These are phyloP conservation scores for Eunapius fragilis DNA, from an alignment of 37 sponge, comb jelly and placozoan genomes.

Conservation along the genomic window DNA sequence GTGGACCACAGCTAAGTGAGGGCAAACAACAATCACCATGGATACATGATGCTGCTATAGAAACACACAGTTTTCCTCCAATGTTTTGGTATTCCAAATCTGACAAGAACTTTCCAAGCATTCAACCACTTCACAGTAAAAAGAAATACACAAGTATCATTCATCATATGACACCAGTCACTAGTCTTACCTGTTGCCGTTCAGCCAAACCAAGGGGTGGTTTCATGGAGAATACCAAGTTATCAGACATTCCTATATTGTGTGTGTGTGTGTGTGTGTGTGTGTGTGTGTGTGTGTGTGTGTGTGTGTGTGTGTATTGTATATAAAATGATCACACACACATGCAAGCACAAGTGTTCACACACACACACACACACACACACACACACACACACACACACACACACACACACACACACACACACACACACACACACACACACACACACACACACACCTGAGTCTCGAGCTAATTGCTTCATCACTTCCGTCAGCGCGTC, in stretches of 20 bases:
- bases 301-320: not conserved
- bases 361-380: not conserved
- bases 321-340: not conserved
- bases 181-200: not conserved
- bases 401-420: slow-evolving; percentile 14
- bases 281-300: no score
- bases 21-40: not conserved
- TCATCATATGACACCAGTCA: no score
- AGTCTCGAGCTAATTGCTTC: slow-evolving; percentile 24
- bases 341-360: not conserved
- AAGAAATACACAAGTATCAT: not conserved
- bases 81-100: slow-evolving; percentile 43
- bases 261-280: not conserved
- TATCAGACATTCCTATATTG: slow-evolving; percentile 1
- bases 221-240: not conserved
- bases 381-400: not conserved
- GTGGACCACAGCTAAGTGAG: slow-evolving; percentile 59
- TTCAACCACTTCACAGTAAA: slow-evolving; percentile 48
- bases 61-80: slow-evolving; percentile 67
- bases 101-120: slow-evolving; percentile 60
- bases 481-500: slow-evolving; percentile 37
- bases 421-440: slow-evolving; percentile 1
- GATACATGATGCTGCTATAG: not conserved
- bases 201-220: not conserved
- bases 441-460: slow-evolving; percentile 36